phyloP scores from a whole-genome alignment of 2,113 vertebrate species.

The Atractosteus spatula region DNA sequence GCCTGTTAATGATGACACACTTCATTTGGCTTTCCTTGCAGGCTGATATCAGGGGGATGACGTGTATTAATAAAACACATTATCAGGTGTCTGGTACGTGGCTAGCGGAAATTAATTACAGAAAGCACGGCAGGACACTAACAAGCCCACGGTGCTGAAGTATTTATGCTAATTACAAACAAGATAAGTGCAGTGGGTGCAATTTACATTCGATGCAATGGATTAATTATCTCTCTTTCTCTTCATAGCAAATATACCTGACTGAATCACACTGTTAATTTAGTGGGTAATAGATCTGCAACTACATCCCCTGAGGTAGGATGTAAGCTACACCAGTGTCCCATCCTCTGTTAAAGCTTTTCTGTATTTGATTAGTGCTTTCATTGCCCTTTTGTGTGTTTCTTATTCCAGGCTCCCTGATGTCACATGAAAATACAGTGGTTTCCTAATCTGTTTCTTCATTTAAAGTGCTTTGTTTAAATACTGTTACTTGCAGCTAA shows the following conservation, averaged over 20 bases:
- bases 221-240: conserved; percentile 80
- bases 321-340: conserved; percentile 46
- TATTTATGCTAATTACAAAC: conserved; percentile 80
- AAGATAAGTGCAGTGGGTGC: conserved; percentile 84
- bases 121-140: conserved; percentile 74
- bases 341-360: conserved; percentile 40
- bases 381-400: no score
- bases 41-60: conserved; percentile 70
- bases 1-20: conserved; percentile 29
- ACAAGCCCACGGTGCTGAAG: conserved; percentile 75
- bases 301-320: conserved; percentile 73
- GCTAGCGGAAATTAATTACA: conserved; percentile 82
- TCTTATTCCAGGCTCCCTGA: no score
- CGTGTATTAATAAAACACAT: conserved; percentile 79
- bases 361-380: background rate
- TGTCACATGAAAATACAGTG: no score
- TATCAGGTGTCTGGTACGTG: conserved; percentile 74
- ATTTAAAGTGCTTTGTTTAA: background rate
- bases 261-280: conserved; percentile 77
- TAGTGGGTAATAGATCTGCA: conserved; percentile 71
- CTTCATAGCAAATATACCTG: conserved; percentile 79
- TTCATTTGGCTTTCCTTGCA: conserved; percentile 77
- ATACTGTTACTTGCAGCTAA: background rate
- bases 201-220: conserved; percentile 80
- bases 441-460: no score